These are phyloP conservation scores for Macaria notata DNA, from an alignment of 2,888 invertebrate species.

Conservation along the genomic window DNA sequence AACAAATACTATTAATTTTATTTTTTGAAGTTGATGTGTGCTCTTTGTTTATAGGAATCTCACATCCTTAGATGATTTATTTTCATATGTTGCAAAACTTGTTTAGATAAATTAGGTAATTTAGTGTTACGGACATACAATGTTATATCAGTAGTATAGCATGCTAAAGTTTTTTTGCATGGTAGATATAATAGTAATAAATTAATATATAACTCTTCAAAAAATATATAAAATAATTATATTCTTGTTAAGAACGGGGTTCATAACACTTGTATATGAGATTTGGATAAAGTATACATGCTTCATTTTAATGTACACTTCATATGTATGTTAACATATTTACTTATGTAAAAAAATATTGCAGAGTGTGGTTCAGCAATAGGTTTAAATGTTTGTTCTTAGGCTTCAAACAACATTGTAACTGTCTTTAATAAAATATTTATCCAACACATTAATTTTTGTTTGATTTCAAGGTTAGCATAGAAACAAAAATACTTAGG, in stretches of 20 bases:
- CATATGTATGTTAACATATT: slow-evolving; percentile 44
- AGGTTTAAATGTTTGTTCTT: slow-evolving; percentile 66
- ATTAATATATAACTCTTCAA: slow-evolving; percentile 61
- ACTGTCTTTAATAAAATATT: slow-evolving; percentile 77
- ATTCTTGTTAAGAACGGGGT: slow-evolving; percentile 62
- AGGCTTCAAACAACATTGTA: slow-evolving; percentile 75
- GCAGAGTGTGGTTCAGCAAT: slow-evolving; percentile 64
- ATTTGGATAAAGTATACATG: slow-evolving; percentile 55
- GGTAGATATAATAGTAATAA: slow-evolving; percentile 65
- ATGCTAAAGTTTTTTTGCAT: slow-evolving; percentile 73
- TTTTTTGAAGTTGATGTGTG: slow-evolving; percentile 43
- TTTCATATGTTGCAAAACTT: slow-evolving; percentile 47
- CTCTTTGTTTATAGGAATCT: slow-evolving; percentile 47
- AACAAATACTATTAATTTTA: slow-evolving; percentile 30
- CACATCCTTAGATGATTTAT: slow-evolving; percentile 54
- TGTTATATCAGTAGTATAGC: slow-evolving; percentile 64
- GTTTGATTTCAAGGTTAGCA: slow-evolving; percentile 32
- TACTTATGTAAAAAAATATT: slow-evolving; percentile 58
- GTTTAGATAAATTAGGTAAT: slow-evolving; percentile 51
- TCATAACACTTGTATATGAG: slow-evolving; percentile 60
- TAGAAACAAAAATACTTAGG: slow-evolving; percentile 6
- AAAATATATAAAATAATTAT: slow-evolving; percentile 39
- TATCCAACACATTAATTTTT: slow-evolving; percentile 63
- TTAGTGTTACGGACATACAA: slow-evolving; percentile 65
- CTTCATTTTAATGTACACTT: slow-evolving; percentile 57